Percentiles rank a stretch among this genome's conserved stretches.
phyloP scores from a whole-genome alignment of 2,113 vertebrate genomes.

The Epinephelus fuscoguttatus region DNA sequence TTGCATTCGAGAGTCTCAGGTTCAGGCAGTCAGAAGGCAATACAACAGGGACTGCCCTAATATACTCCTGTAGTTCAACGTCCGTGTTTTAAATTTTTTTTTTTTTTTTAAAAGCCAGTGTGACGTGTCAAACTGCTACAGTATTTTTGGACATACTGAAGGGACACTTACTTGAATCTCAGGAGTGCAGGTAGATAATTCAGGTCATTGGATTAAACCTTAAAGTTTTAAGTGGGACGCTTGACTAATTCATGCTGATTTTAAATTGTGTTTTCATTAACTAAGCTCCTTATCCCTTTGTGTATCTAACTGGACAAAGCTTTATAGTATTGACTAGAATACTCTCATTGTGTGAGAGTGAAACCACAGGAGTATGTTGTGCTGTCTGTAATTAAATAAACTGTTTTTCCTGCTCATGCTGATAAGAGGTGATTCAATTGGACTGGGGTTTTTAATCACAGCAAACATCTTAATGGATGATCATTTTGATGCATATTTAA shows the following conservation, averaged over 20 bases:
- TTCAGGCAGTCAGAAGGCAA: constrained; percentile 35
- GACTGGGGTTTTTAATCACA: neutral
- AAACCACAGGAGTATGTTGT: constrained; percentile 28
- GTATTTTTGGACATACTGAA: constrained; percentile 36
- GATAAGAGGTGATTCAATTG: constrained; percentile 26
- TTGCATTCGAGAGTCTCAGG: constrained; percentile 53
- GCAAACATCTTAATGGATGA: neutral
- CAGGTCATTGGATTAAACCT: constrained; percentile 11
- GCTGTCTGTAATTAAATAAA: constrained; percentile 51
- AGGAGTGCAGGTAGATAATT: neutral
- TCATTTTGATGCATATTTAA: neutral
- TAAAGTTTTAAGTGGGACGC: neutral
- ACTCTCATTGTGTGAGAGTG: neutral
- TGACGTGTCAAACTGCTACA: constrained; percentile 11
- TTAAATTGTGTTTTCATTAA: constrained; percentile 29
- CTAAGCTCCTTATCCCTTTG: constrained; percentile 15
- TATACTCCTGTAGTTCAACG: neutral
- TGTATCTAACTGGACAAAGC: constrained; percentile 39
- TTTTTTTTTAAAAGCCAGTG: constrained; percentile 30
- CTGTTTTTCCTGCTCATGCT: constrained; percentile 25
- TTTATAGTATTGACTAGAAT: constrained; percentile 38
- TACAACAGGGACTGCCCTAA: neutral
- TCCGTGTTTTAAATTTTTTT: neutral
- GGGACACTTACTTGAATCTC: constrained; percentile 31
- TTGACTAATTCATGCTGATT: constrained; percentile 34